Base-by-base conservation (phyloP, 2,888 invertebrate genomes). In the Machimus atricapillus region DNA sequence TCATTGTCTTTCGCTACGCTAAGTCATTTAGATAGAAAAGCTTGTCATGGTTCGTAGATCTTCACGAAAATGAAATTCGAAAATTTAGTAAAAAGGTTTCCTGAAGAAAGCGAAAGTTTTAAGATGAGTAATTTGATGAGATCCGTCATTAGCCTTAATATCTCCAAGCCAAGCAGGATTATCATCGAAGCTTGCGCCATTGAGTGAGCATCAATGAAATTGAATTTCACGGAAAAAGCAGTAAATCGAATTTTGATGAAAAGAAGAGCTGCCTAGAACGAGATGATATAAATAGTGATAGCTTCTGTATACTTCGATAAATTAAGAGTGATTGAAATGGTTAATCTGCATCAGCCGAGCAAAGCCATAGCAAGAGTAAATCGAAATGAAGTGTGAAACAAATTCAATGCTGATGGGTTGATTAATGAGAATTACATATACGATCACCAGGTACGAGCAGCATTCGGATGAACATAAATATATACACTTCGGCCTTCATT, bases 211-310 rank as follows among this genome's bases (percentile, higher is more conserved):
- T 79, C 46, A 43, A 79, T 16, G 56, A 56, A 52, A 81, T 81
- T 81, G 34, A 27, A 81, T 81, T 81, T 81, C n/a, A 81, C 27
- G 81, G 79, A 27, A 34, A 52, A 78, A 81, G 52, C n/a, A 0
- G 52, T 52, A 56, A 81, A 81, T 81, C 16, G 56, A 56, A 81
- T 52, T 81, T 81, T 81, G 56, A 81, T 52, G 81, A 81, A 81
- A 81, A 52, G 78, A 34, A 40, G 19, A 19, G 77, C 14, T 23
- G 2, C 14, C 9, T 4, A 78, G 23, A 78, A 78, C 43, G n/a
- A 78, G 34, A 27, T 52, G 34, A 56, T 27, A 56, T 76, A 14
- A 34, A 40, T 40, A 31, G 23, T 31, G 34, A 6, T 19, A 76
- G 34, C n/a, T n/a, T 76, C 34, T 34, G 76, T 34, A 76, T 37